Conservation (phyloP, 2,888 invertebrate genomes). For the Andrena minutula region DNA sequence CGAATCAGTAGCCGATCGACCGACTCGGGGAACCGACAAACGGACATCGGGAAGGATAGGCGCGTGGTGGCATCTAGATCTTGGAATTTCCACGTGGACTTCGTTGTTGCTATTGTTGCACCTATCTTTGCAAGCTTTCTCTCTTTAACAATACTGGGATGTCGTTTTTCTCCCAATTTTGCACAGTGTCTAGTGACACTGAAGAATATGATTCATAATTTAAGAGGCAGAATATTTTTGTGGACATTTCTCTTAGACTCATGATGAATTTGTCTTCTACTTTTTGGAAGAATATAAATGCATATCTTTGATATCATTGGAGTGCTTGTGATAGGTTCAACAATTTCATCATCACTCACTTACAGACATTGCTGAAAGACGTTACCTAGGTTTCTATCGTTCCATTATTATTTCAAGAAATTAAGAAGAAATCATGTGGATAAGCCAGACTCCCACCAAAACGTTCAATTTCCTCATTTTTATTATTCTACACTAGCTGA, state of each 20-base stretch:
- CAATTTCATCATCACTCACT: neutral
- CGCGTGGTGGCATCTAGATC: conserved; percentile 29
- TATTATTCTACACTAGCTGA: too few relatives aligned
- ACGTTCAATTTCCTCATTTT: too few relatives aligned
- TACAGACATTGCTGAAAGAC: neutral
- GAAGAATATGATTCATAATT: too few relatives aligned
- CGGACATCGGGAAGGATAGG: conserved; percentile 29
- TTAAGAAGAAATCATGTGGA: neutral
- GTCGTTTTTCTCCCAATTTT: too few relatives aligned
- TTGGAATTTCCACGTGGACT: conserved; percentile 40
- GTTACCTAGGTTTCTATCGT: neutral
- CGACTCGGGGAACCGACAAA: conserved; percentile 36
- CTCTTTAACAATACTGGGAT: too few relatives aligned
- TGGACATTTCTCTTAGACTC: too few relatives aligned
- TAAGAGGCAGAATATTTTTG: too few relatives aligned
- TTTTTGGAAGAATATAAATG: neutral
- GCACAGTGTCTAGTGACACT: too few relatives aligned
- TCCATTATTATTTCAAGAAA: conserved; percentile 3
- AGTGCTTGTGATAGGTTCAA: neutral
- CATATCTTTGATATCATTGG: neutral
- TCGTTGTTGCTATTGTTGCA: neutral
- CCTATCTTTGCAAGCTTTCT: too few relatives aligned
- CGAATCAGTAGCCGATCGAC: conserved; percentile 23
- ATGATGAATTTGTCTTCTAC: too few relatives aligned
- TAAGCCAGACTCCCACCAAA: too few relatives aligned